phyloP scores from a whole-genome alignment of 2,113 vertebrate species.

The Fregata magnificens region DNA sequence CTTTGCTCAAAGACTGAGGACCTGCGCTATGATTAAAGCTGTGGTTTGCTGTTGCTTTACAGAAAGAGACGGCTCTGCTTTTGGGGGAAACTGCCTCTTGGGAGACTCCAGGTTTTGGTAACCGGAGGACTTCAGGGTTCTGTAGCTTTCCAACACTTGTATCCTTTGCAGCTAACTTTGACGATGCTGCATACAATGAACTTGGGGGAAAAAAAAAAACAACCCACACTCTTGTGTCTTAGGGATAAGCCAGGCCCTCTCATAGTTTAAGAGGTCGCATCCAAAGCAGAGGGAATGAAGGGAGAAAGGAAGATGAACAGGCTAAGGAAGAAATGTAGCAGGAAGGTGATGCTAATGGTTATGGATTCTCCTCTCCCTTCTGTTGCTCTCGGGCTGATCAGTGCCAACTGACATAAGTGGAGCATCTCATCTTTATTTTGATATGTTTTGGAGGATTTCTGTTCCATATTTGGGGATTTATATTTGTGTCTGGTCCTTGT shows the following conservation, averaged over 20 bases:
- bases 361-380: neutral
- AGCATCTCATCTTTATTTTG: neutral
- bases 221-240: neutral
- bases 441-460: neutral
- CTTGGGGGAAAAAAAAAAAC: neutral
- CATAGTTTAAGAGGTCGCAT: rapidly evolving
- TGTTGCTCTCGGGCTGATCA: neutral
- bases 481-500: neutral
- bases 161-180: neutral
- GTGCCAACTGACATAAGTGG: neutral
- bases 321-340: neutral
- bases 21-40: neutral
- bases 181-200: neutral
- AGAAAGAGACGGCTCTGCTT: neutral
- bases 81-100: neutral
- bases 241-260: neutral
- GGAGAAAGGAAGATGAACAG: neutral
- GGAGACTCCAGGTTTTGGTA: neutral
- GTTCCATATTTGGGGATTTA: neutral
- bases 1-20: neutral
- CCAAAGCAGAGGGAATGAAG: neutral
- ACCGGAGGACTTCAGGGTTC: neutral
- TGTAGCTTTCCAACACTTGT: neutral
- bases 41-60: neutral
- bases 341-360: neutral